phyloP scores from a whole-genome alignment of 92 coral and sea anemone species.

The Epizoanthus scotinus region DNA sequence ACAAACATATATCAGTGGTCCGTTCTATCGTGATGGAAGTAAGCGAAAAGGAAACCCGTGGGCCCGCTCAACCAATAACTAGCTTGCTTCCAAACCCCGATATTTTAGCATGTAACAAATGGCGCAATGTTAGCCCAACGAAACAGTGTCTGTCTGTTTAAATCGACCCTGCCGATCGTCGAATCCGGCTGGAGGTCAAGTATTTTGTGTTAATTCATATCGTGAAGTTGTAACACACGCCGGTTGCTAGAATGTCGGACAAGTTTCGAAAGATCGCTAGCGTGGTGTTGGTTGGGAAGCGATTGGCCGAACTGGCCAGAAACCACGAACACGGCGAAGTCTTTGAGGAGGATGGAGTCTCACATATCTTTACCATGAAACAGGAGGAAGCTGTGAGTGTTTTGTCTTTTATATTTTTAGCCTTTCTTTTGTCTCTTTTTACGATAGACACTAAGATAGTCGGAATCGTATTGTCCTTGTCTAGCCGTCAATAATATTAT shows the following conservation, averaged over 20 bases:
- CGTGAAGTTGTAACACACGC: conserved; percentile 7
- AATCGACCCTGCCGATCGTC: background rate
- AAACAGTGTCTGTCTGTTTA: background rate
- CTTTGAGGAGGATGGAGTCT: conserved; percentile 32
- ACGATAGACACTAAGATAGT: too few species aligned
- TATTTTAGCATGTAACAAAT: background rate
- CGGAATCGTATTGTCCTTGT: too few species aligned
- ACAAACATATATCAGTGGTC: background rate
- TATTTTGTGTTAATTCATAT: background rate
- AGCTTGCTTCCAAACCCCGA: background rate
- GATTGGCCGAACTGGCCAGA: conserved; percentile 31
- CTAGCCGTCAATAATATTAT: too few species aligned
- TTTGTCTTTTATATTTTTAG: background rate
- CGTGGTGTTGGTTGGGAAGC: conserved; percentile 32
- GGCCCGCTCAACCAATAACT: background rate
- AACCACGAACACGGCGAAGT: conserved; percentile 32
- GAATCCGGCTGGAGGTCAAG: background rate
- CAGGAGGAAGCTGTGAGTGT: conserved; percentile 29
- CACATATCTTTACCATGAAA: conserved; percentile 36
- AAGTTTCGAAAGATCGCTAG: conserved; percentile 32
- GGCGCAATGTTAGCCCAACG: background rate
- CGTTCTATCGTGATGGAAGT: conserved; percentile 3
- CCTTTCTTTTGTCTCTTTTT: too few species aligned
- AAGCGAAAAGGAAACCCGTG: background rate
- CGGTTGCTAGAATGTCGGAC: conserved; percentile 19